Evolutionary conservation across 2,888 invertebrate species (phyloP), one percentile per base, ranked within the genome.

Genomic region (Platycnemis pennipes): DNA sequence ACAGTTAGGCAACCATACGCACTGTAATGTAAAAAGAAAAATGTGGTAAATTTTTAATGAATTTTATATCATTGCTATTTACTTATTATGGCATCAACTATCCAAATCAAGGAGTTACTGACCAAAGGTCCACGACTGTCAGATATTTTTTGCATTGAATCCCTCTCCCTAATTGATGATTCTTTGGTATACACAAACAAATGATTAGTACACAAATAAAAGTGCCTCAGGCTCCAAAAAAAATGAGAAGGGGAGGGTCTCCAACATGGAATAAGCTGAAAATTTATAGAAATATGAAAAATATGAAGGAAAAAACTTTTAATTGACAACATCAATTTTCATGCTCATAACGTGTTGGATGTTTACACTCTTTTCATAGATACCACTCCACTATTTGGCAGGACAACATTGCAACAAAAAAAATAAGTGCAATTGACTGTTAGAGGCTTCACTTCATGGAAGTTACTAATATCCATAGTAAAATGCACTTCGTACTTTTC

Each of bases 1-100:
- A 99, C 98, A 95, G 99, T 99, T 95, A 99, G 97, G 95, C 98
- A 98, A 94, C 98, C 98, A 96, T 97, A 98, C 94, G 98, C 98
- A 96, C 98, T 97, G 95, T 77, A 95, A 95, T 94, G 88, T 87
- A 77, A 77, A 77, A 89, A 94, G 94, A 94, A 88, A 94, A 26
- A 87, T 69, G 42, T 63, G 7, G 26, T 77, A 77, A 77, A 37
- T 63, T 8, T 63, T 63, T 63, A 63, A 63, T 19, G 19, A 22
- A 85, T 53, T 53, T 94, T 44, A 88, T 42, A 77, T 85, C 44
- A 77, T 37, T 16, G 13, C 4, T 2, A 77, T 11, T 37, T 37
- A 37, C 16, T 77, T 11, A 77, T 37, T 77, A 77, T 7, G 37
- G 37, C 8, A 77, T 7, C 31, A 37, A 77, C 77, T 26, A 77